A percentile compares a stretch with the other conserved stretches of the same genome.
Evolutionary conservation across 2,888 invertebrate species (phyloP).

Genomic region (Galeruca laticollis): DNA sequence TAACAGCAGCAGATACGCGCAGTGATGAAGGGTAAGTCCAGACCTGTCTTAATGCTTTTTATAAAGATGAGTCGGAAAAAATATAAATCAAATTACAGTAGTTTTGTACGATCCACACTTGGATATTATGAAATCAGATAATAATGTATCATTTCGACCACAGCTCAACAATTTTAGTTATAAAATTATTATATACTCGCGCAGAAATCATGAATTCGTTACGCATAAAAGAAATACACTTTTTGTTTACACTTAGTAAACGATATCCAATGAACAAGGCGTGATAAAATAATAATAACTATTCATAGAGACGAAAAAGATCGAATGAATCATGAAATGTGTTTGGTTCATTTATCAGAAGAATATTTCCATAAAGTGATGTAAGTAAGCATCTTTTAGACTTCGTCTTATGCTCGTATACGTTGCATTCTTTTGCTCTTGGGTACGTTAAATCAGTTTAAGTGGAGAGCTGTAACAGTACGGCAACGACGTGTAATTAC

Average conservation of each 20-base stretch:
- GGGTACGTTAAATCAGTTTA: slow-evolving; percentile 18
- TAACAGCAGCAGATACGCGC: too few relatives aligned
- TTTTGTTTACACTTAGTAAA: neutral
- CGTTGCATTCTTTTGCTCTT: slow-evolving; percentile 12
- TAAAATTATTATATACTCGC: slow-evolving; percentile 38
- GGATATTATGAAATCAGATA: slow-evolving; percentile 41
- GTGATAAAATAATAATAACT: neutral
- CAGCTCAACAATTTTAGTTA: slow-evolving; percentile 34
- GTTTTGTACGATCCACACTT: slow-evolving; percentile 37
- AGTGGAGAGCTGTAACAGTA: slow-evolving; percentile 14
- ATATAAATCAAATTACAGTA: slow-evolving; percentile 38
- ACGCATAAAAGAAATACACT: slow-evolving; percentile 28
- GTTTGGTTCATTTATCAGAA: neutral
- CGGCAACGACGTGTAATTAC: slow-evolving; percentile 58
- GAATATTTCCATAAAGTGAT: neutral
- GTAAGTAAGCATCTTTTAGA: slow-evolving; percentile 8
- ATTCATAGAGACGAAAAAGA: neutral
- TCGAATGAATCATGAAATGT: too few relatives aligned
- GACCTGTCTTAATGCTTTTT: neutral
- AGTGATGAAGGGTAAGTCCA: neutral
- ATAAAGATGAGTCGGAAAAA: slow-evolving; percentile 27
- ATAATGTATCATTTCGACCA: slow-evolving; percentile 39
- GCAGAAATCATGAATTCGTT: slow-evolving; percentile 35
- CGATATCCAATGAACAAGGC: neutral
- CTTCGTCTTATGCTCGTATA: slow-evolving; percentile 6